phyloP scores from a whole-genome alignment of 2,797 vertebrate species.

The Tangara arthus region DNA sequence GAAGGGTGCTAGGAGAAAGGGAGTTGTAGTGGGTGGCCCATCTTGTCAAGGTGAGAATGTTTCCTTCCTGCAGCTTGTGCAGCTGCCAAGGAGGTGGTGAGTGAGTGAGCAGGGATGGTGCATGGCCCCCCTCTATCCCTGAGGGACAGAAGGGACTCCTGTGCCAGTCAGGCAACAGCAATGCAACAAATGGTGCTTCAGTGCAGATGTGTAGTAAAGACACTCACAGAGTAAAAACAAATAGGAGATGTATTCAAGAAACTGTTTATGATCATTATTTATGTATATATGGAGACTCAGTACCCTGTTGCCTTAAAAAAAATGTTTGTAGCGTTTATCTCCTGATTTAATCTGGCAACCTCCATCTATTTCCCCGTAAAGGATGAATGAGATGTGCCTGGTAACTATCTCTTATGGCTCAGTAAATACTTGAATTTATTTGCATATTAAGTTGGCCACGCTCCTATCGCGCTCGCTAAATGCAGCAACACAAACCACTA shows the following conservation, averaged over 20 bases:
- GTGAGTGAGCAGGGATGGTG: accelerated
- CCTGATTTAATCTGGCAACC: conserved; percentile 32
- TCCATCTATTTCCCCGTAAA: conserved; percentile 50
- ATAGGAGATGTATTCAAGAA: background rate
- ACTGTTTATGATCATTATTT: background rate
- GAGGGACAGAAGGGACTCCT: background rate
- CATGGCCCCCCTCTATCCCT: background rate
- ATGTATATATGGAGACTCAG: background rate
- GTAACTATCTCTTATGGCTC: conserved; percentile 56
- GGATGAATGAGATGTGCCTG: conserved; percentile 43
- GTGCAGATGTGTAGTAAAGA: background rate
- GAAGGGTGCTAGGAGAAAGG: background rate
- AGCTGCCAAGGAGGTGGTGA: background rate
- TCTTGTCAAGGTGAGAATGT: background rate
- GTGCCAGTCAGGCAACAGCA: background rate
- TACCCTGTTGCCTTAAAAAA: background rate
- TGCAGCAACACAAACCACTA: background rate
- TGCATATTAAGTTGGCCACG: conserved; percentile 54
- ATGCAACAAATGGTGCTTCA: background rate
- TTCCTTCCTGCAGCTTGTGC: background rate
- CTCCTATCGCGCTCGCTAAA: background rate
- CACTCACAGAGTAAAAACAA: background rate
- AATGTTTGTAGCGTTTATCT: conserved; percentile 45
- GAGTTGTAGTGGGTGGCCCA: background rate
- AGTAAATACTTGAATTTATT: conserved; percentile 67